These are phyloP conservation scores for Augochlorella aurata DNA, from an alignment of 2,888 invertebrate genomes.

Conservation along the genomic window DNA sequence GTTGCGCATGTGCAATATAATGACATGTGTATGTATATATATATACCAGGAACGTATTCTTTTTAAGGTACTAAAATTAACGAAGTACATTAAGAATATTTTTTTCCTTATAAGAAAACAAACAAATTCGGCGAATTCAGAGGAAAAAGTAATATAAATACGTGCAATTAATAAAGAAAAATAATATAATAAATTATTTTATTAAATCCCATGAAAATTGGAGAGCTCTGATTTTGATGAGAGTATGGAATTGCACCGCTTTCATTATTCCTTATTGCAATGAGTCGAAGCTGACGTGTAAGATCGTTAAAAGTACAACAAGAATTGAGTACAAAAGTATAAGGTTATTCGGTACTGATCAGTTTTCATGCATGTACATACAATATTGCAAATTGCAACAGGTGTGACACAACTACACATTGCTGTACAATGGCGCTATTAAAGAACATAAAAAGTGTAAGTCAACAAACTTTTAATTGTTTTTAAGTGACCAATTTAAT, in stretches of 20 bases:
- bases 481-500: background rate
- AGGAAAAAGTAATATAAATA: background rate
- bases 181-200: background rate
- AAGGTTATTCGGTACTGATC: background rate
- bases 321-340: background rate
- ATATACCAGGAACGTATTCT: conserved; percentile 29
- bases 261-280: background rate
- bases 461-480: conserved; percentile 24
- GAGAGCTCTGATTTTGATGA: background rate
- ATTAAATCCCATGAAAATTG: background rate
- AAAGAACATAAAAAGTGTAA: conserved; percentile 51
- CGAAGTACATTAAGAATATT: background rate
- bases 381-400: background rate
- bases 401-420: background rate
- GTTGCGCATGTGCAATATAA: conserved; percentile 28
- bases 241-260: background rate
- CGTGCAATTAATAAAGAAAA: background rate
- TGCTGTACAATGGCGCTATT: conserved; percentile 37
- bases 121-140: background rate
- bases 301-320: background rate
- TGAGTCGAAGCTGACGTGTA: background rate
- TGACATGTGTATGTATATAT: background rate
- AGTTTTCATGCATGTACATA: background rate
- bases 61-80: background rate
- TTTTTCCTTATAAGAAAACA: background rate